Percentiles rank a stretch among this genome's conserved stretches.
Conservation (phyloP, 1,140 invertebrate species). For the Vanessa tameamea region DNA sequence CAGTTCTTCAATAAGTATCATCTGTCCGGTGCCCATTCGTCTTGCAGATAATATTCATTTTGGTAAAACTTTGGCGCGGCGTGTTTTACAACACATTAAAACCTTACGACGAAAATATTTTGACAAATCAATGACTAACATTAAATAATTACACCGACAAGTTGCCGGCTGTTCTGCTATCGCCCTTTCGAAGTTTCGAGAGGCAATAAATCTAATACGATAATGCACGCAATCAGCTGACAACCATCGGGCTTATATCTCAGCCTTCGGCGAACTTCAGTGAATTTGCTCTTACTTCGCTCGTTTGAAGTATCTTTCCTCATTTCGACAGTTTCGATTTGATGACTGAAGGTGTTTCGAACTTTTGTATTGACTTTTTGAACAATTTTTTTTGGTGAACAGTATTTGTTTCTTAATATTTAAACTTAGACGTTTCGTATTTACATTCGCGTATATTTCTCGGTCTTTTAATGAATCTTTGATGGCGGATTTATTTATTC, state of each 20-base stretch:
- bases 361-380: neutral
- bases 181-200: slow-evolving; percentile 15
- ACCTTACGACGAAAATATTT: neutral
- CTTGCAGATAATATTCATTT: too few relatives aligned
- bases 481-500: too few relatives aligned
- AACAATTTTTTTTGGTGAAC: neutral
- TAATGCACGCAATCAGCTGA: slow-evolving; percentile 20
- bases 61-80: too few relatives aligned
- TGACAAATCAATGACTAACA: neutral
- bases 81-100: too few relatives aligned
- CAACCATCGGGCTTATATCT: slow-evolving; percentile 9
- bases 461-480: too few relatives aligned
- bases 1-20: too few relatives aligned
- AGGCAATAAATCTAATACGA: slow-evolving; percentile 28
- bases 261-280: slow-evolving; percentile 11
- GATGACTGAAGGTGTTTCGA: slow-evolving; percentile 1
- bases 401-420: neutral
- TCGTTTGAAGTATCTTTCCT: slow-evolving; percentile 4
- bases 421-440: too few relatives aligned
- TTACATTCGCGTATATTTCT: too few relatives aligned
- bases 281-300: slow-evolving; percentile 3
- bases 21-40: too few relatives aligned
- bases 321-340: slow-evolving; percentile 3
- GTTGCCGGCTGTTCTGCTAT: neutral
- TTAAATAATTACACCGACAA: slow-evolving; percentile 2